A percentile compares a stretch with the other conserved stretches of the same genome.
phyloP scores from a whole-genome alignment of 2,113 vertebrate species.

The Sisor rabdophorus region DNA sequence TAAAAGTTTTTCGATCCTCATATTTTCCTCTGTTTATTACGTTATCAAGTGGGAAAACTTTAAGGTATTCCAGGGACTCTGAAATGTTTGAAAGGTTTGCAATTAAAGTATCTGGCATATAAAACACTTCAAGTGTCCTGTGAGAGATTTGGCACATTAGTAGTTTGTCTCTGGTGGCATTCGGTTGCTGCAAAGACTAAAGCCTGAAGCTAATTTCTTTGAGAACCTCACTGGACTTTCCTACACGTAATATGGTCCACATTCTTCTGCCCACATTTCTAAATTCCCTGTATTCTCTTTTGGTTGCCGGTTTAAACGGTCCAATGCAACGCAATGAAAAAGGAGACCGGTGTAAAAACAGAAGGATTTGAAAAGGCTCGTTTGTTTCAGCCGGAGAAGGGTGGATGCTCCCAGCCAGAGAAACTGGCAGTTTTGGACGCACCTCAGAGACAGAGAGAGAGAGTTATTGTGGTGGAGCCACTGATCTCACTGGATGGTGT shows the following conservation, averaged over 20 bases:
- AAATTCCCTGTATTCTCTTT: slow-evolving; percentile 63
- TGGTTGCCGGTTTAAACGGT: slow-evolving; percentile 60
- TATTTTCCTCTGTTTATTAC: slow-evolving; percentile 52
- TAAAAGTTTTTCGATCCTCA: slow-evolving; percentile 33
- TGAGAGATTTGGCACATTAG: slow-evolving; percentile 3
- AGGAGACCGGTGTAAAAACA: slow-evolving; percentile 61
- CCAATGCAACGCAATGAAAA: slow-evolving; percentile 66
- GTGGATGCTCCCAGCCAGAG: slow-evolving; percentile 44
- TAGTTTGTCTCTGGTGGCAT: slow-evolving; percentile 17
- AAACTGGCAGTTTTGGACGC: slow-evolving; percentile 64
- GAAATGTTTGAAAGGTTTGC: slow-evolving; percentile 29
- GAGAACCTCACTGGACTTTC: slow-evolving; percentile 27
- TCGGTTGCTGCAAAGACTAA: slow-evolving; percentile 19
- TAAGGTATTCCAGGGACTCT: slow-evolving; percentile 33
- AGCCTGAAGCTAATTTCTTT: slow-evolving; percentile 26
- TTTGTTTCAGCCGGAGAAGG: slow-evolving; percentile 44
- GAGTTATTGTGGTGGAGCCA: slow-evolving; percentile 60
- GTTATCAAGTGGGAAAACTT: slow-evolving; percentile 46
- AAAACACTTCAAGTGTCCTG: slow-evolving; percentile 22
- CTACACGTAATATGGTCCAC: not conserved
- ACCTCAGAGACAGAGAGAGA: slow-evolving; percentile 54
- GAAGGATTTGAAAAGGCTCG: slow-evolving; percentile 55
- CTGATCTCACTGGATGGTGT: slow-evolving; percentile 56
- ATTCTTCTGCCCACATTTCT: slow-evolving; percentile 41
- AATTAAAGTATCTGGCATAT: slow-evolving; percentile 1